Evolutionary conservation across 1,140 invertebrate genomes (phyloP).

Genomic region (Gryllus bimaculatus): DNA sequence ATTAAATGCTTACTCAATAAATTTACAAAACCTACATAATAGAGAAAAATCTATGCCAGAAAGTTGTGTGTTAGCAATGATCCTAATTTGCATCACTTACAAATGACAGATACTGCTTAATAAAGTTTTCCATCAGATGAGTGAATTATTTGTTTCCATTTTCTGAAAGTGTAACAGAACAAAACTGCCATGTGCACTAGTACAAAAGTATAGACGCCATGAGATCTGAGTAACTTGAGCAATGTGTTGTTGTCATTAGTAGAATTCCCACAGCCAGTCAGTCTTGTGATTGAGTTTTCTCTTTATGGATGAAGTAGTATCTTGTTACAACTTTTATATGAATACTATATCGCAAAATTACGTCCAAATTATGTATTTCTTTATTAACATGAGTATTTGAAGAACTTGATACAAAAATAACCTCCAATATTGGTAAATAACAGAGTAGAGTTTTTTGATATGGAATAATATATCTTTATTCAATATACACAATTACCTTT

Average conservation of each 20-base stretch:
- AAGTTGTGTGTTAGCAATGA: too few relatives aligned
- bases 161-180: neutral
- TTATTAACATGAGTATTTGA: too few relatives aligned
- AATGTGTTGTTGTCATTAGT: conserved; percentile 1
- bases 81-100: too few relatives aligned
- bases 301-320: neutral
- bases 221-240: neutral
- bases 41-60: neutral
- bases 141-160: neutral
- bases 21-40: neutral
- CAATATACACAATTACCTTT: too few relatives aligned
- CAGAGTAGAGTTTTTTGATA: too few relatives aligned
- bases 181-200: neutral
- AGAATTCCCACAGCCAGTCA: conserved; percentile 3
- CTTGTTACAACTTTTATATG: neutral
- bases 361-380: too few relatives aligned
- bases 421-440: too few relatives aligned
- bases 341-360: too few relatives aligned
- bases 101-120: too few relatives aligned
- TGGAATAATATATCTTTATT: too few relatives aligned
- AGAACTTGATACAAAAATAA: too few relatives aligned
- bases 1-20: neutral
- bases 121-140: neutral
- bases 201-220: neutral
- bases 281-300: conserved; percentile 1